Conservation (phyloP, 2,888 invertebrate species). For the Pollenia labialis region DNA sequence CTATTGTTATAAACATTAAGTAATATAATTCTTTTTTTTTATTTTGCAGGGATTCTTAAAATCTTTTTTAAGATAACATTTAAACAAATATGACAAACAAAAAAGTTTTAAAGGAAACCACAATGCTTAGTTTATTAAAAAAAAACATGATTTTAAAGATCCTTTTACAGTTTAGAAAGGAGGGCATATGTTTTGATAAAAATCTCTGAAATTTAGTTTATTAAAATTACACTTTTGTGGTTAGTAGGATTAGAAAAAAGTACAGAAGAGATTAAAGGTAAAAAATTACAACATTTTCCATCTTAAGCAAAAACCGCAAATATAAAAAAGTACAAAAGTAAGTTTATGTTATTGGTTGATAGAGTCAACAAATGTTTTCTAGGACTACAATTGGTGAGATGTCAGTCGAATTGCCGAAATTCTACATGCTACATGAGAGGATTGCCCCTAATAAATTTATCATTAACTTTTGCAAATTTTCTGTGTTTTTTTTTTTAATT, state of each 20-base stretch:
- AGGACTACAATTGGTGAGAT: too few species aligned
- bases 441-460: too few species aligned
- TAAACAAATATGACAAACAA: neutral
- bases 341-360: too few species aligned
- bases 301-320: neutral
- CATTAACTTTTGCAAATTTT: too few species aligned
- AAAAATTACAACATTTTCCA: neutral
- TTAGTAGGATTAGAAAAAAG: neutral
- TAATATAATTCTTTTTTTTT: constrained; percentile 10
- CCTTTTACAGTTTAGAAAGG: neutral
- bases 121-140: constrained; percentile 41
- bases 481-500: too few species aligned
- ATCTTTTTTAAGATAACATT: constrained; percentile 37
- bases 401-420: too few species aligned
- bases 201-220: constrained; percentile 33
- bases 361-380: too few species aligned
- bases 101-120: constrained; percentile 29
- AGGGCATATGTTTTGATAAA: constrained; percentile 20
- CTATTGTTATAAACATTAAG: constrained; percentile 14
- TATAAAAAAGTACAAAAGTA: too few species aligned
- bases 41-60: constrained; percentile 15
- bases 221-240: constrained; percentile 34
- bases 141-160: constrained; percentile 11
- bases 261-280: constrained; percentile 1
- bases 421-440: too few species aligned